These are phyloP conservation scores for Protosalanx chinensis DNA, from an alignment of 2,797 vertebrate genomes.

Conservation along the genomic window DNA sequence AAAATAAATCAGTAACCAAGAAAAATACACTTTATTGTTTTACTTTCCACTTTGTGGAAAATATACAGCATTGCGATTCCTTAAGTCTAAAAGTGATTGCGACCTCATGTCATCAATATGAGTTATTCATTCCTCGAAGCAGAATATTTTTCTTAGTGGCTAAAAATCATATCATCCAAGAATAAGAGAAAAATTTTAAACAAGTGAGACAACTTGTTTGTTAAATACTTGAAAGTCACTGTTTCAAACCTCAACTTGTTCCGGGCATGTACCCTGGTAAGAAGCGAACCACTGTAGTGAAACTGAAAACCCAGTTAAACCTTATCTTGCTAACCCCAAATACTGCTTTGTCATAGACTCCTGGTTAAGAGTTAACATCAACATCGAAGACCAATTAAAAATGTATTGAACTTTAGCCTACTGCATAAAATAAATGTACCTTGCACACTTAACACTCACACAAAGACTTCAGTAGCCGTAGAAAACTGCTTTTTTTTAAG, in stretches of 20 bases:
- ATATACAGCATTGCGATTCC: slow-evolving; percentile 33
- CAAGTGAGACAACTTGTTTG: slow-evolving; percentile 26
- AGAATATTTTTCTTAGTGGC: slow-evolving; percentile 27
- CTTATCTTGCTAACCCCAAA: too few species aligned
- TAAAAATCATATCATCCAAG: slow-evolving; percentile 20
- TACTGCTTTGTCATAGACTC: slow-evolving; percentile 1
- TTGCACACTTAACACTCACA: slow-evolving; percentile 41
- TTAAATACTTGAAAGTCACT: slow-evolving; percentile 41
- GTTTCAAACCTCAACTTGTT: slow-evolving; percentile 10
- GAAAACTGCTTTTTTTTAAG: slow-evolving; percentile 25
- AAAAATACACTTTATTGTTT: slow-evolving; percentile 60
- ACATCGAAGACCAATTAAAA: slow-evolving; percentile 35
- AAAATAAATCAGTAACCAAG: slow-evolving; percentile 29
- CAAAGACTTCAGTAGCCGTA: slow-evolving; percentile 29
- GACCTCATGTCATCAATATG: slow-evolving; percentile 19
- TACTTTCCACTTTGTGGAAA: slow-evolving; percentile 46
- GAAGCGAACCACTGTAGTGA: too few species aligned
- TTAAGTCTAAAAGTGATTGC: slow-evolving; percentile 14
- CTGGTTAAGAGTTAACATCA: slow-evolving; percentile 27
- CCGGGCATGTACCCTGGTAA: too few species aligned
- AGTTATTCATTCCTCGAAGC: slow-evolving; percentile 30
- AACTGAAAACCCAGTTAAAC: too few species aligned
- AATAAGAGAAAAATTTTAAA: slow-evolving; percentile 40
- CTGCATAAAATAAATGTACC: slow-evolving; percentile 22
- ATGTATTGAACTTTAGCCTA: slow-evolving; percentile 13